These are phyloP conservation scores for Microtus ochrogaster DNA, from an alignment of 2,113 vertebrate genomes.

Conservation along the genomic window DNA sequence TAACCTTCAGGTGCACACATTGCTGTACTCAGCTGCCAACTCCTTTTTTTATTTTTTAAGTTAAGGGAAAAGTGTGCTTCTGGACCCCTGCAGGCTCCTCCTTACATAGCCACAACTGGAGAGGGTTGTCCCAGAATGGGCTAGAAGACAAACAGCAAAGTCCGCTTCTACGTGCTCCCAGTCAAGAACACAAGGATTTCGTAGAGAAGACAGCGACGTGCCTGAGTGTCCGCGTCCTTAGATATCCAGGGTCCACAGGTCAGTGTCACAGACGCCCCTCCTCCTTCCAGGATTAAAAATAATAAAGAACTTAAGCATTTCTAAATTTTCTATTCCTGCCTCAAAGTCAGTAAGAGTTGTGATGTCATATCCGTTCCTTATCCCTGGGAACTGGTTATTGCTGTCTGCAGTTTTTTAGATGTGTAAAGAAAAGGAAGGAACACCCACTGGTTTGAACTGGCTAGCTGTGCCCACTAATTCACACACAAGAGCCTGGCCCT, in stretches of 20 bases:
- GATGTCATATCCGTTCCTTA: not conserved
- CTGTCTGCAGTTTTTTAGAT: not conserved
- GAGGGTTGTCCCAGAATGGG: not conserved
- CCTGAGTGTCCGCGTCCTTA: not conserved
- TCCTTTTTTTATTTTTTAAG: not conserved
- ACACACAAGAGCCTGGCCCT: too few species aligned
- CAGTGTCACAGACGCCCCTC: not conserved
- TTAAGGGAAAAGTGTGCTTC: not conserved
- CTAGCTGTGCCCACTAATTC: not conserved
- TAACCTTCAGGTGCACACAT: not conserved
- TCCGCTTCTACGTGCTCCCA: not conserved
- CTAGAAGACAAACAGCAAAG: not conserved
- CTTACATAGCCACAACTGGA: not conserved
- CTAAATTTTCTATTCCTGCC: slow-evolving; percentile 4
- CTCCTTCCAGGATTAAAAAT: not conserved
- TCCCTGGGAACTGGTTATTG: not conserved
- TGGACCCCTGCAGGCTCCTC: not conserved
- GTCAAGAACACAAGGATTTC: not conserved
- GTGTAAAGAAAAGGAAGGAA: slow-evolving; percentile 58
- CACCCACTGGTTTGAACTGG: slow-evolving; percentile 33
- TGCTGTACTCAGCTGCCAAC: not conserved
- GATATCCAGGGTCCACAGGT: not conserved
- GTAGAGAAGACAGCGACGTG: not conserved
- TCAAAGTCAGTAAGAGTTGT: not conserved
- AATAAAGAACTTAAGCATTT: not conserved